phyloP scores from a whole-genome alignment of 2,888 invertebrate genomes.

The Slavum lentiscoides region DNA sequence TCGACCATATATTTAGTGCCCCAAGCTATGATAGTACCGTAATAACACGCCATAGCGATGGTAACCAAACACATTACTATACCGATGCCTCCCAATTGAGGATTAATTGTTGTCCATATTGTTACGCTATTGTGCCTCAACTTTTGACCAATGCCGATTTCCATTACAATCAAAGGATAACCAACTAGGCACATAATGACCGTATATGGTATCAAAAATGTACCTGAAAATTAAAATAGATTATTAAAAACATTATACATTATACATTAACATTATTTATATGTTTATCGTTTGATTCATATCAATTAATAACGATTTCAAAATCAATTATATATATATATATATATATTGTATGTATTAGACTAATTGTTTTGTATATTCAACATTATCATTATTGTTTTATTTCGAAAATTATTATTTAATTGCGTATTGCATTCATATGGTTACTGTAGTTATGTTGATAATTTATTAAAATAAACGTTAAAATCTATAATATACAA shows the following conservation, averaged over 20 bases:
- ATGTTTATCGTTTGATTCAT: background rate
- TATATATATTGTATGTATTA: too few relatives aligned
- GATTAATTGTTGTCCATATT: slow-evolving; percentile 43
- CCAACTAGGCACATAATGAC: slow-evolving; percentile 34
- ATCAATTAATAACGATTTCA: background rate
- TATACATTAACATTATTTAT: too few relatives aligned
- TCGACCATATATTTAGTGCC: slow-evolving; percentile 32
- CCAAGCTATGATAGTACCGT: slow-evolving; percentile 32
- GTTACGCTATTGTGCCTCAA: slow-evolving; percentile 38
- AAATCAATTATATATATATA: background rate
- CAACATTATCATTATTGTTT: background rate
- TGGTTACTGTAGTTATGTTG: slow-evolving; percentile 11
- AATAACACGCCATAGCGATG: slow-evolving; percentile 30
- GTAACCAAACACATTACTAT: slow-evolving; percentile 33
- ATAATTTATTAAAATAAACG: background rate
- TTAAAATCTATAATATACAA: background rate
- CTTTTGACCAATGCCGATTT: slow-evolving; percentile 42
- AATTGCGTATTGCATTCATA: background rate
- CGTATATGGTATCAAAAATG: slow-evolving; percentile 45
- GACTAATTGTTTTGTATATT: background rate
- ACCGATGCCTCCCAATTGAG: slow-evolving; percentile 41
- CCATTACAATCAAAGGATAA: slow-evolving; percentile 46
- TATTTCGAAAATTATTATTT: background rate
- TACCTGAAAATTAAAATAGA: slow-evolving; percentile 35
- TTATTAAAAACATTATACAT: background rate